Evolutionary conservation across 2,888 invertebrate genomes (phyloP).

Genomic region (Troides oblongomaculatus): DNA sequence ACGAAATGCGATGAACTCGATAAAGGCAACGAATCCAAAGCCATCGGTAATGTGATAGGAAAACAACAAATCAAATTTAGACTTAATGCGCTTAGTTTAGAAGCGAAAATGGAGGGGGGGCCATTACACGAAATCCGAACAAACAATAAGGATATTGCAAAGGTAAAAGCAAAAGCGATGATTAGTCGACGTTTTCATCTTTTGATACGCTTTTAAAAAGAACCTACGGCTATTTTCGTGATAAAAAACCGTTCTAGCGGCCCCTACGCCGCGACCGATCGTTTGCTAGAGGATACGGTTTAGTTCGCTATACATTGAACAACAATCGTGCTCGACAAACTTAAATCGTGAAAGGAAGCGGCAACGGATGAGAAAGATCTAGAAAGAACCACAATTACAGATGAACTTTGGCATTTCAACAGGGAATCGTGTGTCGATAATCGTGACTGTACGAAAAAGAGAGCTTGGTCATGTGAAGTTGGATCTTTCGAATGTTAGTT

Average conservation of each 20-base stretch:
- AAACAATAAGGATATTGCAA: slow-evolving; percentile 33
- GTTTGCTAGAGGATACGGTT: neutral
- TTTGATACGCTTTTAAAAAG: slow-evolving; percentile 37
- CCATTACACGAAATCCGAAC: slow-evolving; percentile 25
- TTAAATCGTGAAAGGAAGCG: neutral
- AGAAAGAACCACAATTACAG: slow-evolving; percentile 6
- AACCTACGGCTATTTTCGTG: slow-evolving; percentile 38
- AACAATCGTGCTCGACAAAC: neutral
- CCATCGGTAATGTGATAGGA: slow-evolving; percentile 15
- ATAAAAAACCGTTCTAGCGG: slow-evolving; percentile 37
- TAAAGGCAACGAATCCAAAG: slow-evolving; percentile 22
- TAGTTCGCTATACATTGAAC: slow-evolving; percentile 13
- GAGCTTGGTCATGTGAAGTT: slow-evolving; percentile 38
- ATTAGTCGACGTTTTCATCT: slow-evolving; percentile 32
- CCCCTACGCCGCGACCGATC: slow-evolving; percentile 13
- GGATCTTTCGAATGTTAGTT: slow-evolving; percentile 33
- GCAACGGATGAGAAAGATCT: slow-evolving; percentile 4
- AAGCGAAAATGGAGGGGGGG: slow-evolving; percentile 14
- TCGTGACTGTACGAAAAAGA: slow-evolving; percentile 44
- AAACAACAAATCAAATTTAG: slow-evolving; percentile 14
- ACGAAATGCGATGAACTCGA: slow-evolving; percentile 23
- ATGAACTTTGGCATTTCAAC: slow-evolving; percentile 35
- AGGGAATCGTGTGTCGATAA: slow-evolving; percentile 41
- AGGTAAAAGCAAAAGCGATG: slow-evolving; percentile 34
- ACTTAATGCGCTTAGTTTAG: slow-evolving; percentile 18